phyloP scores from a whole-genome alignment of 2,113 vertebrate species.

The Aptenodytes patagonicus region DNA sequence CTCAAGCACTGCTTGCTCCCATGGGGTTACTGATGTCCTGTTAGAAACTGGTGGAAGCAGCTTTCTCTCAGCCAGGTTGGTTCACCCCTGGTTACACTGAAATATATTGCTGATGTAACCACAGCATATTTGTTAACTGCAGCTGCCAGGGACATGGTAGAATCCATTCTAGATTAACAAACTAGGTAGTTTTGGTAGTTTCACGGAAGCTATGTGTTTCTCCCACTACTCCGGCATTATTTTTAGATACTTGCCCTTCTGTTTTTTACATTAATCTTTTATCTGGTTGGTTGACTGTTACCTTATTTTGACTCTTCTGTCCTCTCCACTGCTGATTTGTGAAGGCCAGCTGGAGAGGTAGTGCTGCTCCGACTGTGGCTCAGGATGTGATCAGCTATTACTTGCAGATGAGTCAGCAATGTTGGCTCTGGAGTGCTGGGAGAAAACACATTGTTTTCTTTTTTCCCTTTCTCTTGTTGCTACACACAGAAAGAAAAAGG shows the following conservation, averaged over 20 bases:
- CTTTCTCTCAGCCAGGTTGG: background rate
- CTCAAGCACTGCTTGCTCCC: background rate
- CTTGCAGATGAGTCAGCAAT: background rate
- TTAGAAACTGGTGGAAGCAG: background rate
- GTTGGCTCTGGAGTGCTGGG: background rate
- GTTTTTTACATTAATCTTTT: background rate
- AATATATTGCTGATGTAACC: too few relatives aligned
- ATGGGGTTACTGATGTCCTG: background rate
- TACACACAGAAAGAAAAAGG: background rate
- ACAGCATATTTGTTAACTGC: background rate
- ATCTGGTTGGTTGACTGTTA: background rate
- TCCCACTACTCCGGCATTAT: background rate
- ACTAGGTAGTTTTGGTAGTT: background rate
- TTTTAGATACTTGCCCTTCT: background rate
- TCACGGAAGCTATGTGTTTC: accelerated
- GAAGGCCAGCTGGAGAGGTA: background rate
- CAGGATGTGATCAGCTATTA: background rate
- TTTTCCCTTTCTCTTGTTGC: background rate
- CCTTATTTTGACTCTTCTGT: background rate
- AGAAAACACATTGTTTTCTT: background rate
- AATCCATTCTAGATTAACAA: background rate
- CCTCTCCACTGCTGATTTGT: background rate
- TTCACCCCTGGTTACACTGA: background rate
- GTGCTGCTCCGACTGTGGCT: background rate
- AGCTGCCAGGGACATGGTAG: background rate